phyloP scores from a whole-genome alignment of 2,797 vertebrate species.

The Sebastes elongatus region DNA sequence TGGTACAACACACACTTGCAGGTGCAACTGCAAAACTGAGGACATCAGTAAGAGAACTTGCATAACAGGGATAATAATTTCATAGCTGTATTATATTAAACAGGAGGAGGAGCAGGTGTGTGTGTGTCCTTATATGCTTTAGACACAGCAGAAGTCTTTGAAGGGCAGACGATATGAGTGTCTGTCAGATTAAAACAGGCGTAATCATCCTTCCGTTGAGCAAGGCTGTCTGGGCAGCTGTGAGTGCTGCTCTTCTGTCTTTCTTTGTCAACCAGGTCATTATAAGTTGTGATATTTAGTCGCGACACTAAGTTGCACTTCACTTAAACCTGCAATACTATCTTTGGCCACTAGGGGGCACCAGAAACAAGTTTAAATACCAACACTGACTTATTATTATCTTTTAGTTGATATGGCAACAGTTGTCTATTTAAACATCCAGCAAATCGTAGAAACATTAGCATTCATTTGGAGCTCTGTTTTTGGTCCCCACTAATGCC shows the following conservation, averaged over 20 bases:
- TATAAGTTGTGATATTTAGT: neutral
- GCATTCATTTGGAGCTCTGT: neutral
- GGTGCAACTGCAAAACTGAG: slow-evolving; percentile 22
- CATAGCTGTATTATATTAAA: neutral
- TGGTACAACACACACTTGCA: slow-evolving; percentile 16
- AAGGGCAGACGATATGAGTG: slow-evolving; percentile 54
- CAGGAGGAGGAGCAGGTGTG: neutral
- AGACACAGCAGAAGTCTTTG: slow-evolving; percentile 67
- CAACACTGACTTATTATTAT: neutral
- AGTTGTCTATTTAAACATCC: neutral
- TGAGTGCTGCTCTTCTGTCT: slow-evolving; percentile 1
- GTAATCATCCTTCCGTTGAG: slow-evolving; percentile 41
- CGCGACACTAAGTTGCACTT: neutral
- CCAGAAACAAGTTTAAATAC: neutral
- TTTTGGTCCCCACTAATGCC: neutral
- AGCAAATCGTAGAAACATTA: neutral
- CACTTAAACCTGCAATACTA: neutral
- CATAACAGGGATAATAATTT: neutral
- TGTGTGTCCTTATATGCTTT: slow-evolving; percentile 7
- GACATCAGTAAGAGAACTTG: neutral
- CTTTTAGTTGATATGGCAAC: neutral
- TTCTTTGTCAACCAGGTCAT: neutral
- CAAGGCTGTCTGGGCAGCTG: slow-evolving; percentile 58
- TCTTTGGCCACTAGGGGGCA: neutral
- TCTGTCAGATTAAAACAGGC: slow-evolving; percentile 68